Base-by-base conservation (phyloP, 2,888 invertebrate genomes). In the Cheilosia pagana region DNA sequence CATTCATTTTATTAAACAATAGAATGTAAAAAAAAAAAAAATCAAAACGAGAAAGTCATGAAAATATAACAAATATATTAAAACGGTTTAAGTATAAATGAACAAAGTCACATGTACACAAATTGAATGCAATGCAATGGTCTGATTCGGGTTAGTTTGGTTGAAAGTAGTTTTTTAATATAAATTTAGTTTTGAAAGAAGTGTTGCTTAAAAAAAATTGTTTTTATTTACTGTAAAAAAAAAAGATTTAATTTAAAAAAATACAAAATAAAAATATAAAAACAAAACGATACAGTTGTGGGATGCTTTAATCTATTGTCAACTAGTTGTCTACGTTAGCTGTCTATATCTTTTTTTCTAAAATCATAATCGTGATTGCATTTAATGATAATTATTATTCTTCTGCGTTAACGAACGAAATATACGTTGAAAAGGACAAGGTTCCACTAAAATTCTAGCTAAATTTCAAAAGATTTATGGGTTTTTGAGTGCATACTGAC, bases 1-100 rank as follows among this genome's bases (percentile, higher is more conserved):
- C 62, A 71, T 52, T 63, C 28, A 59, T 8, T 65, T 39, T 41
- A 10, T 25, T 59, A 70, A 60, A 48, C 43, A 59, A 76, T 45
- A 60, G 60, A 35, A 55, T 43, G 48, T 35, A 48, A 19, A 21
- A 59, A 39, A 10, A 39, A 48, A 48, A 14, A n/a, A 28, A 52
- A 28, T 50, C 63, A 48, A 57, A 70, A 10, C 41, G 39, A 28
- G 25, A 4, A 25, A 31, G 16, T 60, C 14, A 14, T 25, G 16
- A 52, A 70, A 50, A 23, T 21, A 52, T 59, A 53, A n/a, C 31
- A 19, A 63, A 39, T 39, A 43, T 31, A 28, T 16, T 48, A 62
- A 21, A 35, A 28, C 14, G 16, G 12, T 23, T 39, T 21, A 19
- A n/a, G 23, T 12, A 10, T 25, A 23, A 16, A n/a, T n/a, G 14